These are phyloP conservation scores for Papilio glaucus DNA, from an alignment of 1,140 invertebrate genomes.

Conservation along the genomic window DNA sequence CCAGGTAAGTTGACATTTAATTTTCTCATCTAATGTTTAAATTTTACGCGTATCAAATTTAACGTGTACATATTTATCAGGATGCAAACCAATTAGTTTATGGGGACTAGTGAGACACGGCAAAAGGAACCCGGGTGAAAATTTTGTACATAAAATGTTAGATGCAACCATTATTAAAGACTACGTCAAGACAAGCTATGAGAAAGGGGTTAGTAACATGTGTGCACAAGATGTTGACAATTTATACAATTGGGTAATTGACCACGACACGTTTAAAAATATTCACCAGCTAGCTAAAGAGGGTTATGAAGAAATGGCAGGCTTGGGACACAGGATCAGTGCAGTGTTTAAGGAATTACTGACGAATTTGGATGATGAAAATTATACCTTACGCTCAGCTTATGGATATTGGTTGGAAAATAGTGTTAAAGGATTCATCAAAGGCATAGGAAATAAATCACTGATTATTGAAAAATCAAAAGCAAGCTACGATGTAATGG, in stretches of 20 bases:
- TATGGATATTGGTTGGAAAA: constrained; percentile 55
- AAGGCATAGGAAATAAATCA: constrained; percentile 51
- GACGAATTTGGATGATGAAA: constrained; percentile 45
- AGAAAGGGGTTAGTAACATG: constrained; percentile 59
- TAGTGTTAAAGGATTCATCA: constrained; percentile 60
- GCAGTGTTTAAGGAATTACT: constrained; percentile 61
- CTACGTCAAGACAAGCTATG: constrained; percentile 53
- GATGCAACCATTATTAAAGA: constrained; percentile 53
- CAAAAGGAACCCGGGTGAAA: constrained; percentile 52
- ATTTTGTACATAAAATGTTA: constrained; percentile 50
- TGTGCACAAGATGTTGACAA: constrained; percentile 72
- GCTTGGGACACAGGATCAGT: constrained; percentile 59
- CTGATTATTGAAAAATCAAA: constrained; percentile 52
- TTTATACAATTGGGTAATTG: constrained; percentile 53
- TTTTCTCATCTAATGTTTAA: constrained; percentile 1
- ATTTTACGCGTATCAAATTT: neutral
- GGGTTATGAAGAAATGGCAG: constrained; percentile 61
- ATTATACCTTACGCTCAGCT: constrained; percentile 58
- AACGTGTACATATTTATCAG: constrained; percentile 42
- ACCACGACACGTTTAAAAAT: constrained; percentile 53
- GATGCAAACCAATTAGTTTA: constrained; percentile 65
- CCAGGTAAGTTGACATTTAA: constrained; percentile 61
- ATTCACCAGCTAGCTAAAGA: constrained; percentile 57
- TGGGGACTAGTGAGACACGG: constrained; percentile 68
- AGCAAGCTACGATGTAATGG: constrained; percentile 52